Evolutionary conservation across 2,113 vertebrate genomes (phyloP), one percentile per base, ranked within the genome.

Genomic region (Odontophorus gujanensis): DNA sequence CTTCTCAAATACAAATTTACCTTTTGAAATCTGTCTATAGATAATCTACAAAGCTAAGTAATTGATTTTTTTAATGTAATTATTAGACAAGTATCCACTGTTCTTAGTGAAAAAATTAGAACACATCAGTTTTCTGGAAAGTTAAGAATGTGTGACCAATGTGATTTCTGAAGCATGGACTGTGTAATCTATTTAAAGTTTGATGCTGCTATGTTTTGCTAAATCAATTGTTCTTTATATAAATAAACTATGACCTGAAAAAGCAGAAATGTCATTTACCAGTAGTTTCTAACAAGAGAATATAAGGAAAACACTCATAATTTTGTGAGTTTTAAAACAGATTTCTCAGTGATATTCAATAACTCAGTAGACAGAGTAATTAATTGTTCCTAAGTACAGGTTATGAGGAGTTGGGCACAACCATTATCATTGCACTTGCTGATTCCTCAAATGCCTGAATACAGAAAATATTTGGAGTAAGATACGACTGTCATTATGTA

Each of bases 151-250:
- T 87, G 84, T 91, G 76, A 96, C 92, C 58, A 71, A 79, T 58
- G 42, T 83, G 87, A 95, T 96, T 96, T 94, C 78, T 91, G 83
- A 90, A 89, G 53, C 87, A 75, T 34, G 38, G 48, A 69, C 57
- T 11, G 0, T 81, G 74, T 87, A 95, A 96, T 95, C 87, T 93
- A 28, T 92, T 97, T 96, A 93, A 97, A 92, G 61, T 90, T 85
- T 95, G 89, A 87, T 94, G 78, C 50, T 78, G 62, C 66, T 90
- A 45, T 81, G n/a, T 89, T 83, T 89, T 87, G 57, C 89, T 92
- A 85, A 96, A 96, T 96, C 95, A 96, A 95, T 94, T 97, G 92
- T 96, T 90, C 85, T 96, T 83, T n/a, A n/a, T n/a, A 90, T 87
- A 93, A 90, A 92, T 91, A 96, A 94, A 82, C 58, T 95, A 90